Conservation (phyloP, 2,797 vertebrate genomes). For the Liasis olivaceus region DNA sequence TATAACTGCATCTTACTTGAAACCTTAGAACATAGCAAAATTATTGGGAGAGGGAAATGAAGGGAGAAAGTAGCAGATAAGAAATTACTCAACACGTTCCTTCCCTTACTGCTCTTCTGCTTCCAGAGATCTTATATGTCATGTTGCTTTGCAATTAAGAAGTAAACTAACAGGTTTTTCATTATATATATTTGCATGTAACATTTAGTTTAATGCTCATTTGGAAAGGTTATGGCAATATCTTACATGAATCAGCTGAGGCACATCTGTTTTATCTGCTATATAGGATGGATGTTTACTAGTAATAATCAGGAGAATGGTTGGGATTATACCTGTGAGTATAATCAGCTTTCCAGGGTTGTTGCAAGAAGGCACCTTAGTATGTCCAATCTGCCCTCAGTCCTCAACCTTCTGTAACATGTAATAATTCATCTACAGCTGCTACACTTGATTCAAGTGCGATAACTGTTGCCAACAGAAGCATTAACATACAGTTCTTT, state of each 20-base stretch:
- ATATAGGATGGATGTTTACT: neutral
- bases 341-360: neutral
- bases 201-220: neutral
- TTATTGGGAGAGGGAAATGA: neutral
- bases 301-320: neutral
- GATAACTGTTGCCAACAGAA: neutral
- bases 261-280: neutral
- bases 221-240: neutral
- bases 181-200: neutral
- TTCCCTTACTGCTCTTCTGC: neutral
- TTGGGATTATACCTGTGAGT: neutral
- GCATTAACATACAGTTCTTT: neutral
- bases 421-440: neutral
- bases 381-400: neutral
- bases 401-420: neutral
- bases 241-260: neutral
- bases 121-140: neutral
- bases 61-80: neutral
- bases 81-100: neutral
- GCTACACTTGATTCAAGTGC: neutral
- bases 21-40: neutral
- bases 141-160: neutral
- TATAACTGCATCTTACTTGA: neutral
- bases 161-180: neutral
- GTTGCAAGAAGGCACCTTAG: neutral